phyloP scores from a whole-genome alignment of 2,113 vertebrate species.

The Oenanthe melanoleuca region DNA sequence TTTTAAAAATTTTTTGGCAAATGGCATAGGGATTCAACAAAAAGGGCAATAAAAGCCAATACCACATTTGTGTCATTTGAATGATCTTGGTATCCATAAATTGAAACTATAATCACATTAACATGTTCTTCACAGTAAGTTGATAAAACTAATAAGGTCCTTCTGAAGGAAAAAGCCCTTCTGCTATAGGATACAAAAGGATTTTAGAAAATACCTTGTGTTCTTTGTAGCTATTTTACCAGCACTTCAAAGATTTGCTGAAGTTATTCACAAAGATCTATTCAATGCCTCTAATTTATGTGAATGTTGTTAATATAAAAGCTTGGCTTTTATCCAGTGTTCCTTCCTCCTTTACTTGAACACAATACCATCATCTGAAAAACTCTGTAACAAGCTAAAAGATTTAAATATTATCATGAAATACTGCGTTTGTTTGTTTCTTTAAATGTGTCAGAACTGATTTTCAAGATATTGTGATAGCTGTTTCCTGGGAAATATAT shows the following conservation, averaged over 20 bases:
- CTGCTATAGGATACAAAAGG: neutral
- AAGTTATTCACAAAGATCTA: neutral
- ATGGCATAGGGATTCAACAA: neutral
- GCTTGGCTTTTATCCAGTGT: neutral
- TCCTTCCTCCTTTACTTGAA: neutral
- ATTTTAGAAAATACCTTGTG: neutral
- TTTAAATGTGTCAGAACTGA: neutral
- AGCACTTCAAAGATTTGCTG: neutral
- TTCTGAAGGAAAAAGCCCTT: neutral
- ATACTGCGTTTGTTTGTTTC: fast-evolving
- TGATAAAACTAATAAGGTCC: neutral
- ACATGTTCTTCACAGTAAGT: neutral
- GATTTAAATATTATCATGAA: neutral
- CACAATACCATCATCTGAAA: neutral
- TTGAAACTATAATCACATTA: neutral
- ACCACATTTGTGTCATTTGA: neutral
- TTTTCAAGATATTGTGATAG: neutral
- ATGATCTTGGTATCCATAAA: neutral
- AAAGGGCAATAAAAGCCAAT: neutral
- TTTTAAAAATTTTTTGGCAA: constrained; percentile 26
- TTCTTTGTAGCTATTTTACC: neutral
- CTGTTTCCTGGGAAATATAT: neutral
- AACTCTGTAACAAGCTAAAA: neutral
- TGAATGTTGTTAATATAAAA: neutral
- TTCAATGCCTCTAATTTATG: neutral